A percentile compares a stretch with the other conserved stretches of the same genome.
These are phyloP conservation scores for Tupaia chinensis DNA, from an alignment of 2,113 vertebrate species.

Conservation along the genomic window DNA sequence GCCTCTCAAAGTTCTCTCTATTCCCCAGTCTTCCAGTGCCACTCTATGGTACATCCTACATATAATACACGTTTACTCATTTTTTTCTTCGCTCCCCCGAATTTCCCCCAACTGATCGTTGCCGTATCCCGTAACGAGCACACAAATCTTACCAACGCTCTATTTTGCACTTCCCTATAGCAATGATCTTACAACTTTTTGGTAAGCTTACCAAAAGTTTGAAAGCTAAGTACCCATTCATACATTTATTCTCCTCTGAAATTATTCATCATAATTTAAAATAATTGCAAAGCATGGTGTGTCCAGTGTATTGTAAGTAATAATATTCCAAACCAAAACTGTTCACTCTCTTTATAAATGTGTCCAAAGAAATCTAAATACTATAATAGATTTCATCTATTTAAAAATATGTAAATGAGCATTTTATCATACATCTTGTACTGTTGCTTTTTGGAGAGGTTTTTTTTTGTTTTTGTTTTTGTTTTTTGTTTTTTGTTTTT, in stretches of 20 bases:
- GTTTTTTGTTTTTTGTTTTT: too few species aligned
- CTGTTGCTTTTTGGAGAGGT: neutral
- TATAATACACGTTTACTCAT: neutral
- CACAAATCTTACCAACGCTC: neutral
- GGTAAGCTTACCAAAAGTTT: neutral
- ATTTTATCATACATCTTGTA: neutral
- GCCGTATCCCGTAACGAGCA: neutral
- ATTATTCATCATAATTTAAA: conserved; percentile 8
- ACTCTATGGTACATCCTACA: neutral
- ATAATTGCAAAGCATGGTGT: neutral
- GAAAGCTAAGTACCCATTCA: neutral
- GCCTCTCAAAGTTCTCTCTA: neutral
- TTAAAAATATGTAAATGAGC: neutral
- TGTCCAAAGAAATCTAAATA: neutral
- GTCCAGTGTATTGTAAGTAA: neutral
- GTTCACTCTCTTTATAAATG: neutral
- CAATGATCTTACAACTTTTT: neutral
- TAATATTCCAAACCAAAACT: neutral
- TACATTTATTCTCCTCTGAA: neutral
- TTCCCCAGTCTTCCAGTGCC: neutral
- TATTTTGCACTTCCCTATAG: neutral
- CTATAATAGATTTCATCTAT: neutral
- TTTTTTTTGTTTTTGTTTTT: too few species aligned
- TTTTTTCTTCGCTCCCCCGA: too few species aligned
- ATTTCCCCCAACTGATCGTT: neutral